Conservation (phyloP, 2,113 vertebrate genomes). For the Labeo catla region DNA sequence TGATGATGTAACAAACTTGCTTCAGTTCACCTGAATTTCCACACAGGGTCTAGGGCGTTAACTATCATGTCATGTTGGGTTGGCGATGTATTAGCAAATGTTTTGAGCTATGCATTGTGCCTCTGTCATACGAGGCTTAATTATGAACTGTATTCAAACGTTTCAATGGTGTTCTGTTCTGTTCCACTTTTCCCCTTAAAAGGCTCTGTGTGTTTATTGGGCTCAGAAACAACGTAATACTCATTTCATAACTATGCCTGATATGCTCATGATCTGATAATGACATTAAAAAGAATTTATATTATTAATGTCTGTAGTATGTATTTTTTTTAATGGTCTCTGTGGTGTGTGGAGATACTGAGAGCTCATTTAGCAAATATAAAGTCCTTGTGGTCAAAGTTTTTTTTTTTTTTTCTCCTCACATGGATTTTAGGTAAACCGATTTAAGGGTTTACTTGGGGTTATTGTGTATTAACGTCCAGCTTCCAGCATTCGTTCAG, state of each 20-base stretch:
- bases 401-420: not conserved
- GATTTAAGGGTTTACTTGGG: not conserved
- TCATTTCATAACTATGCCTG: conserved; percentile 21
- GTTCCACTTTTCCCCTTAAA: conserved; percentile 38
- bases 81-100: conserved; percentile 8
- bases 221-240: conserved; percentile 38
- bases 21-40: conserved; percentile 30
- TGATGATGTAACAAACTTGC: not conserved
- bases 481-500: not conserved
- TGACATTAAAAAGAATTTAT: conserved; percentile 48
- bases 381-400: not conserved
- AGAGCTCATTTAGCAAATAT: not conserved
- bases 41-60: not conserved
- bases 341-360: not conserved
- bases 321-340: not conserved
- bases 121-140: conserved; percentile 1
- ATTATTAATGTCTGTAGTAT: conserved; percentile 15
- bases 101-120: conserved; percentile 38
- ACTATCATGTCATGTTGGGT: conserved; percentile 27
- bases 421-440: not conserved
- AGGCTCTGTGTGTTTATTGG: conserved; percentile 47
- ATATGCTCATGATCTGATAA: conserved; percentile 20
- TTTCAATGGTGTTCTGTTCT: conserved; percentile 48
- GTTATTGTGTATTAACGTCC: not conserved
- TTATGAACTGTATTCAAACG: conserved; percentile 27